Evolutionary conservation across 1,140 invertebrate genomes (phyloP).

Genomic region (Panulirus ornatus): DNA sequence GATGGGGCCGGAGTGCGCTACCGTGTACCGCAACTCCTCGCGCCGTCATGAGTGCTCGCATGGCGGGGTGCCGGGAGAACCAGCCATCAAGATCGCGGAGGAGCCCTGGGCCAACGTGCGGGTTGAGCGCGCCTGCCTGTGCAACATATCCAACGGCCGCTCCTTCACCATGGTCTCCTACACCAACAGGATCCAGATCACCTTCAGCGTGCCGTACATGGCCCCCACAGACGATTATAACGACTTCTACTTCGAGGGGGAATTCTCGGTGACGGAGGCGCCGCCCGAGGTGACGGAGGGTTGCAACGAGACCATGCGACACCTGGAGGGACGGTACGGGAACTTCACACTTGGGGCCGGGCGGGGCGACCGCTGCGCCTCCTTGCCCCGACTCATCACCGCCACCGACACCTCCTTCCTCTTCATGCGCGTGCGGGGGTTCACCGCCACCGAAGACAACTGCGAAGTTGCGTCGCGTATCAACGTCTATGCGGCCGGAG

Average conservation of each 20-base stretch:
- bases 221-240: conserved; percentile 68
- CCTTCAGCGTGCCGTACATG: conserved; percentile 70
- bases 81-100: conserved; percentile 67
- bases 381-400: conserved; percentile 66
- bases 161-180: conserved; percentile 70
- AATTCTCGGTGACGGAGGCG: conserved; percentile 63
- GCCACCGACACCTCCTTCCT: conserved; percentile 69
- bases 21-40: conserved; percentile 66
- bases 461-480: conserved; percentile 71
- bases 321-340: conserved; percentile 55
- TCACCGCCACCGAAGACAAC: conserved; percentile 63
- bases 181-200: conserved; percentile 61
- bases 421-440: conserved; percentile 69
- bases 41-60: conserved; percentile 71
- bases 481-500: conserved; percentile 69
- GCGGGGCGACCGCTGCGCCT: conserved; percentile 67
- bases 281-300: conserved; percentile 40
- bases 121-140: conserved; percentile 66
- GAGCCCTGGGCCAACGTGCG: conserved; percentile 62
- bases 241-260: conserved; percentile 73
- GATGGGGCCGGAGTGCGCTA: conserved; percentile 69
- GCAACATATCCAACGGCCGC: conserved; percentile 58
- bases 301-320: conserved; percentile 57
- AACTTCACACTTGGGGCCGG: conserved; percentile 74
- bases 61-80: conserved; percentile 52